phyloP scores from a whole-genome alignment of 1,140 invertebrate species.

The Hestina assimilis region DNA sequence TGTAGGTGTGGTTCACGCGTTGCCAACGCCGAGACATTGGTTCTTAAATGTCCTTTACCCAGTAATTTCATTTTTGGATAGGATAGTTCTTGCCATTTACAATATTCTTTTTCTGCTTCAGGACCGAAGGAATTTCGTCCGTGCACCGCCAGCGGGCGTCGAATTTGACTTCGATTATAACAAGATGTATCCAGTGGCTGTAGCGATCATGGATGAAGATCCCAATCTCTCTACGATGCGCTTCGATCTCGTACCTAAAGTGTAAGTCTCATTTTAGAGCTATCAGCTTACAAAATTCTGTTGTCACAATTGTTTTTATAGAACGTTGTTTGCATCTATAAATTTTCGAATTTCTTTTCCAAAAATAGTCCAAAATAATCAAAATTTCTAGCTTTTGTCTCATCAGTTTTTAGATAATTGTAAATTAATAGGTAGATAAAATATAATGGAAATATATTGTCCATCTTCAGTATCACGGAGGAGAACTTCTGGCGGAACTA shows the following conservation, averaged over 20 bases:
- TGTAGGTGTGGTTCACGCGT: no score
- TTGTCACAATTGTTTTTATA: no score
- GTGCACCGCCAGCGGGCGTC: conserved; percentile 96
- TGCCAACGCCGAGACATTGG: no score
- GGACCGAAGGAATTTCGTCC: conserved; percentile 98
- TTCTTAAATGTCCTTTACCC: no score
- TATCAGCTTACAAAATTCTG: not conserved
- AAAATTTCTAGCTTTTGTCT: no score
- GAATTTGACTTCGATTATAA: conserved; percentile 98
- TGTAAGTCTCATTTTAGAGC: conserved; percentile 81
- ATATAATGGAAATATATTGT: not conserved
- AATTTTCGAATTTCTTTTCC: no score
- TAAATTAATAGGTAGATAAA: no score
- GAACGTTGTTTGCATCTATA: no score
- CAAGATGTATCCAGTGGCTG: conserved; percentile 92
- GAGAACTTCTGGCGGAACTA: conserved; percentile 99
- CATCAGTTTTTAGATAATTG: no score
- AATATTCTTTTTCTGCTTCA: conserved; percentile 77
- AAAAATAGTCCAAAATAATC: no score
- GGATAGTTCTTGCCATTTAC: no score
- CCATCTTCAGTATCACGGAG: conserved; percentile 91
- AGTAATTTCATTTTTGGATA: no score
- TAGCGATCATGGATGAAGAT: conserved; percentile 96
- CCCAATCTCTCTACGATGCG: conserved; percentile 98
- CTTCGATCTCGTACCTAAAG: conserved; percentile 99